A percentile compares a stretch with the other conserved stretches of the same genome.
Evolutionary conservation across 2,797 vertebrate species (phyloP).

Genomic region (Vireo griseus): DNA sequence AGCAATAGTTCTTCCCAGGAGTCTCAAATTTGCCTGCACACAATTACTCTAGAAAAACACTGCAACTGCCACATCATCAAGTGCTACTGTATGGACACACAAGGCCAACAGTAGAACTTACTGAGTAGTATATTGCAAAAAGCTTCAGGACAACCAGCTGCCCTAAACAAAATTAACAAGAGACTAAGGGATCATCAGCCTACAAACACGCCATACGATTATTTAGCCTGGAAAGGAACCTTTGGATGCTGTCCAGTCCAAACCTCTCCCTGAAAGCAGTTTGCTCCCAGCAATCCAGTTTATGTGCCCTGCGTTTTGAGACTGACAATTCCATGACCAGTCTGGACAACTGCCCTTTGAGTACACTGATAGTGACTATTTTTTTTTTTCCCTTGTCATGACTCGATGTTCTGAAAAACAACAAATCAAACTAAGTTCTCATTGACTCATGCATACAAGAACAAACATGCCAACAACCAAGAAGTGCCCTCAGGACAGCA

Average conservation of each 20-base stretch:
- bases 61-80: background rate
- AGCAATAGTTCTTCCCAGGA: background rate
- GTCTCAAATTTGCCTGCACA: background rate
- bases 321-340: background rate
- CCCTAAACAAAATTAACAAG: background rate
- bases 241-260: background rate
- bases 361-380: background rate
- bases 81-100: background rate
- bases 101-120: background rate
- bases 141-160: background rate
- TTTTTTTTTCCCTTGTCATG: background rate
- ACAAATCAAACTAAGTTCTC: background rate
- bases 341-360: background rate
- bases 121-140: background rate
- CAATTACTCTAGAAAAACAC: background rate
- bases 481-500: background rate
- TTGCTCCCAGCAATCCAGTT: background rate
- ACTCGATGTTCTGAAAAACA: background rate
- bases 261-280: background rate
- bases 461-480: background rate
- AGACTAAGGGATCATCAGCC: background rate
- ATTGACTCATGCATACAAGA: background rate
- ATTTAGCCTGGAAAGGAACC: background rate
- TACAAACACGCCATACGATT: background rate
- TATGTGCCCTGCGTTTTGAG: background rate